These are phyloP conservation scores for Tachyglossus aculeatus DNA, from an alignment of 2,797 vertebrate genomes.

Conservation along the genomic window DNA sequence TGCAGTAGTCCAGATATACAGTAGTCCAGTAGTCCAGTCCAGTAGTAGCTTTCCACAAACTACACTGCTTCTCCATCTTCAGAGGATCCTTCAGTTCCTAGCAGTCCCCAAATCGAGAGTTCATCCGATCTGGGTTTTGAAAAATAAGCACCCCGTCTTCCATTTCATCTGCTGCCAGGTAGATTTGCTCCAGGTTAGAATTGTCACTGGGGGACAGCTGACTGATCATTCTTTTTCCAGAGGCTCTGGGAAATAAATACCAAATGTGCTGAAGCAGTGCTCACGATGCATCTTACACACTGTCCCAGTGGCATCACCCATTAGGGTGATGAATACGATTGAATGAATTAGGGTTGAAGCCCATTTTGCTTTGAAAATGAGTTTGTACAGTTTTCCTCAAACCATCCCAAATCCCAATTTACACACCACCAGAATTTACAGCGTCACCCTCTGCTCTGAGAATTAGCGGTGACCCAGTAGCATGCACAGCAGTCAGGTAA, in stretches of 20 bases:
- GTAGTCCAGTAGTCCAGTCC: no score
- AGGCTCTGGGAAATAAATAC: constrained; percentile 30
- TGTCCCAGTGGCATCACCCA: constrained; percentile 22
- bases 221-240: constrained; percentile 24
- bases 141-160: no score
- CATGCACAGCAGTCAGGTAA: no score
- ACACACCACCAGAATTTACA: not conserved
- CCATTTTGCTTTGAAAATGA: constrained; percentile 21
- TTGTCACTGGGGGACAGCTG: constrained; percentile 29
- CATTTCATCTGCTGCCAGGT: no score
- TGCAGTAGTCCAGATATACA: no score
- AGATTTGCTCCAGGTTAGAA: no score
- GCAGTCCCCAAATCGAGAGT: no score
- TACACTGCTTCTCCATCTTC: no score
- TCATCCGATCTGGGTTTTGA: no score
- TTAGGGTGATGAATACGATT: no score
- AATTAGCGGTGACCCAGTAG: not conserved
- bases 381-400: constrained; percentile 8
- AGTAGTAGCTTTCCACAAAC: no score
- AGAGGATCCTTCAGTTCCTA: no score
- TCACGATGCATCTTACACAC: constrained; percentile 9
- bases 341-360: constrained; percentile 5
- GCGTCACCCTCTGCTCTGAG: not conserved
- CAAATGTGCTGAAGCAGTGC: constrained; percentile 42
- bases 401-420: not conserved